phyloP scores from a whole-genome alignment of 2,888 invertebrate species.

The Acanthosoma haemorrhoidale region DNA sequence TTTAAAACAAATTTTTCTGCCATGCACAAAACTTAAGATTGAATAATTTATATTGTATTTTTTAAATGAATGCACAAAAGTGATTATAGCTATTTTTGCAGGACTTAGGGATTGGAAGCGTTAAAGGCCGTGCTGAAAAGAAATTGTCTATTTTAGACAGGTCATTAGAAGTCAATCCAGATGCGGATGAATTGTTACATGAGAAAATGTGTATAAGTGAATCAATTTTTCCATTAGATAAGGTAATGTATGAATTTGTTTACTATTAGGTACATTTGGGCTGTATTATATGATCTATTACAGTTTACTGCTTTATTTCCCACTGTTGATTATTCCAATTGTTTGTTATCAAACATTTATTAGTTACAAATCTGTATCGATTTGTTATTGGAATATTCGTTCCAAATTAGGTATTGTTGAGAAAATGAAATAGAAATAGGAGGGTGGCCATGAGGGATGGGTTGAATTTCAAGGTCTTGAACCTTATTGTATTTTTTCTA shows the following conservation, averaged over 20 bases:
- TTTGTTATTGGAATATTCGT: no score
- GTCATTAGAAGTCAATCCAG: constrained; percentile 55
- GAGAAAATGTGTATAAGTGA: constrained; percentile 50
- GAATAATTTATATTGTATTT: background rate
- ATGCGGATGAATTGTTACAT: constrained; percentile 51
- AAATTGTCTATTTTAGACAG: constrained; percentile 59
- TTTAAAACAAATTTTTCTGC: background rate
- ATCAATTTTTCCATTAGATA: constrained; percentile 55
- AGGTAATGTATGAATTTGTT: constrained; percentile 43
- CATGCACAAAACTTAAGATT: background rate
- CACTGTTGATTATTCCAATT: no score
- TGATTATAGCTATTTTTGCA: constrained; percentile 34
- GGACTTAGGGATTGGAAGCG: constrained; percentile 48
- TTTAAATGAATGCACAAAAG: constrained; percentile 16
- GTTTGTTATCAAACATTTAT: no score
- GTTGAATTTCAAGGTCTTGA: no score
- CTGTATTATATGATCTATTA: no score
- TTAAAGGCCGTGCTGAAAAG: constrained; percentile 49
- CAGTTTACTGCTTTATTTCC: no score
- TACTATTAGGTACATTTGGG: no score
- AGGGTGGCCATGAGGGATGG: no score
- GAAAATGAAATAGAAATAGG: no score
- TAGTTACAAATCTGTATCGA: no score
- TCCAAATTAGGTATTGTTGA: no score
- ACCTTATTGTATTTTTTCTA: no score